Evolutionary conservation across 2,888 invertebrate genomes (phyloP).

Genomic region (Coecobrya sp.): DNA sequence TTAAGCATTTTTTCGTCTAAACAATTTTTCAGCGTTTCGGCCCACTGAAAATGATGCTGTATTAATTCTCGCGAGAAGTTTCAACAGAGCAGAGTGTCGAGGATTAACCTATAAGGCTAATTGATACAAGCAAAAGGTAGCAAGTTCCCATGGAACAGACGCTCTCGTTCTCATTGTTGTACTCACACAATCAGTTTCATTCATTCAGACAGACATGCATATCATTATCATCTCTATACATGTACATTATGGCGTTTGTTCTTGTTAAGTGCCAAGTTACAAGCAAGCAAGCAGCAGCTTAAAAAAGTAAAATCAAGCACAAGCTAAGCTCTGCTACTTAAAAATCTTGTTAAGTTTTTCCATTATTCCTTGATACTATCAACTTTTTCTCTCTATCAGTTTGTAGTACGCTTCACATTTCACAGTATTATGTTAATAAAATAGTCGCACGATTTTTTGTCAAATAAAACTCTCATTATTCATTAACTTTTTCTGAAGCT

Average conservation of each 20-base stretch:
- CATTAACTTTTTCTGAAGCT: neutral
- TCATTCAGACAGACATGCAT: neutral
- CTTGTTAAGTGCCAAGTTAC: too few relatives aligned
- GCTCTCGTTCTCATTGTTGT: neutral
- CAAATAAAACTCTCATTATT: neutral
- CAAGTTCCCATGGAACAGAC: slow-evolving; percentile 8
- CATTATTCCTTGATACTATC: neutral
- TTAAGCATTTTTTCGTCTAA: too few relatives aligned
- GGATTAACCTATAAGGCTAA: neutral
- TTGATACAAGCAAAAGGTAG: neutral
- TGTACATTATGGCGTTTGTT: too few relatives aligned
- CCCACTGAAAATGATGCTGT: too few relatives aligned
- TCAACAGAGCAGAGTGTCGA: neutral
- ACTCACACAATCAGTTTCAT: neutral
- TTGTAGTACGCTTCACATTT: neutral
- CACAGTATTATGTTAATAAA: neutral
- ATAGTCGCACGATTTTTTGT: slow-evolving; percentile 14
- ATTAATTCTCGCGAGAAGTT: too few relatives aligned
- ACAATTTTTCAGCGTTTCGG: too few relatives aligned
- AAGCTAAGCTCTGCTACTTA: neutral
- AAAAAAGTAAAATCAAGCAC: neutral
- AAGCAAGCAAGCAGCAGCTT: too few relatives aligned
- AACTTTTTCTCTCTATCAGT: neutral
- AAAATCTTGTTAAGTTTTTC: neutral
- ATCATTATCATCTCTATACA: too few relatives aligned